phyloP scores from a whole-genome alignment of 2,797 vertebrate species.

The Novumbra hubbsi region DNA sequence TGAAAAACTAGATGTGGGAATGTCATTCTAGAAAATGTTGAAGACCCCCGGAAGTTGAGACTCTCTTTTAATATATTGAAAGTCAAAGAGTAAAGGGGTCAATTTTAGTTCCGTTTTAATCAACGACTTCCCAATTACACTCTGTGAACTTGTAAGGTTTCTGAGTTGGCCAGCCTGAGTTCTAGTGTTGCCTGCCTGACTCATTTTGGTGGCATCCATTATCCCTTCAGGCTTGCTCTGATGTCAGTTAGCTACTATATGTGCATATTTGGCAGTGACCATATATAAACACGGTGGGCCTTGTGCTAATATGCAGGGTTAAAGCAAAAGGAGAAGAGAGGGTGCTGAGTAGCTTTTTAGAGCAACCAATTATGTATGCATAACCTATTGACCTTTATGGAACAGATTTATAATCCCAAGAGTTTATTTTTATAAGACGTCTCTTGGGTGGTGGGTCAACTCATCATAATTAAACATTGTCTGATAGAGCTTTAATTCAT shows the following conservation, averaged over 20 bases:
- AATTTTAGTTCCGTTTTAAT: not conserved
- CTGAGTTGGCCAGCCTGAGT: constrained; percentile 8
- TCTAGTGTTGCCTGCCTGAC: not conserved
- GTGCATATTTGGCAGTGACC: constrained; percentile 45
- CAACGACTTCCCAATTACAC: not conserved
- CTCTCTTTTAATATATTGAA: constrained; percentile 26
- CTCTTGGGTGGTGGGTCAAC: constrained; percentile 47
- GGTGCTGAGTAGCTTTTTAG: constrained; percentile 39
- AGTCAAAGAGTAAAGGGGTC: not conserved
- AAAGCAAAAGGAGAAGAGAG: constrained; percentile 19
- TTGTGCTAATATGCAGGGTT: constrained; percentile 33
- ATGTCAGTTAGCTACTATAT: constrained; percentile 47
- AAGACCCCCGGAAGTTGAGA: too few relatives aligned
- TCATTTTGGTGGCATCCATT: not conserved
- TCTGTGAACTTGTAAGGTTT: not conserved
- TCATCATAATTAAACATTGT: constrained; percentile 55
- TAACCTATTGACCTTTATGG: constrained; percentile 40
- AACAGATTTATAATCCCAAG: constrained; percentile 45
- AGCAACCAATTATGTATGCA: constrained; percentile 49
- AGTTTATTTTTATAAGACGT: constrained; percentile 56
- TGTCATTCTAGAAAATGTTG: too few relatives aligned
- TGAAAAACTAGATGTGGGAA: too few relatives aligned
- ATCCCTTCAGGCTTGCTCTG: constrained; percentile 37
- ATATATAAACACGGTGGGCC: constrained; percentile 19
- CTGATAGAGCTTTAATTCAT: constrained; percentile 49